Evolutionary conservation across 2,113 vertebrate genomes (phyloP).

Genomic region (Naja naja): DNA sequence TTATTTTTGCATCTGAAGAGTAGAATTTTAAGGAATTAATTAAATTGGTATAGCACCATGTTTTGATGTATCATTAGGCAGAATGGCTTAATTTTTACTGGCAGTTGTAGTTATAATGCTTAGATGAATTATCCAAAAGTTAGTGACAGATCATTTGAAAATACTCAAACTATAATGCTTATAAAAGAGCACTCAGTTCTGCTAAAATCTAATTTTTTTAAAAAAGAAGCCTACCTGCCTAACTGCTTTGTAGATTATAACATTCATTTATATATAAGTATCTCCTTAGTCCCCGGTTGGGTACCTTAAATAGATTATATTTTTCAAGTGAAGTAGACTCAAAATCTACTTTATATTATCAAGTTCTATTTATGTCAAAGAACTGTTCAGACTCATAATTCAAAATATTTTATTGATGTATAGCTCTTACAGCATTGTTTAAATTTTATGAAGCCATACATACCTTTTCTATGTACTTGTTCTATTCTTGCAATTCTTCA

Average conservation of each 20-base stretch:
- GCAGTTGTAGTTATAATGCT: background rate
- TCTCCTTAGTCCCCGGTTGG: background rate
- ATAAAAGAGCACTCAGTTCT: background rate
- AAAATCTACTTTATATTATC: background rate
- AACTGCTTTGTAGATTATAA: background rate
- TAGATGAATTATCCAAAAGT: background rate
- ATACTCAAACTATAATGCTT: background rate
- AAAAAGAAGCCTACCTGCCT: background rate
- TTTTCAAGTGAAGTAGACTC: background rate
- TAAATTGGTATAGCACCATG: background rate
- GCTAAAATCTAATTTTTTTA: background rate
- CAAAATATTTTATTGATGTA: background rate
- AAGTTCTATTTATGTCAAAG: background rate
- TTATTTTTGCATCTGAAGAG: background rate
- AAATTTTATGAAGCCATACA: background rate
- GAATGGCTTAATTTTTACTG: constrained; percentile 1
- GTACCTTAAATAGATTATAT: background rate
- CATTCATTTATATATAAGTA: background rate
- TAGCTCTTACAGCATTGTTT: fast-evolving
- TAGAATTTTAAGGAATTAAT: background rate
- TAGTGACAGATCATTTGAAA: background rate
- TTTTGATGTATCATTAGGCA: fast-evolving
- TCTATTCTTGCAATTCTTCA: background rate
- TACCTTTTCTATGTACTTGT: background rate
- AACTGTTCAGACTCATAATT: background rate